Conservation (phyloP, 2,113 vertebrate genomes). For the Scalopus aquaticus region DNA sequence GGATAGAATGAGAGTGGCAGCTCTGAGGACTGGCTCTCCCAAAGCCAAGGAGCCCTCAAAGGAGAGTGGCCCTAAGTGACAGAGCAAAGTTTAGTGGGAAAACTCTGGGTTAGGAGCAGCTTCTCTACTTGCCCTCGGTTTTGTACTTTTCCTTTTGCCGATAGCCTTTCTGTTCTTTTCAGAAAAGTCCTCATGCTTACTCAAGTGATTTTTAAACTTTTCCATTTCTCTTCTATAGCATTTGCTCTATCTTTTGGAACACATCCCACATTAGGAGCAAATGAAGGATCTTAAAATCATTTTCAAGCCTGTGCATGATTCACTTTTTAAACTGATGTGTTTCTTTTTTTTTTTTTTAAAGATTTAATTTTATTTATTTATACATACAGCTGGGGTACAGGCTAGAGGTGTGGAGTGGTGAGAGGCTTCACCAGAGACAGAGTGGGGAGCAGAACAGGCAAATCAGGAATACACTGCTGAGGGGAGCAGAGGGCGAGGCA, state of each 20-base stretch:
- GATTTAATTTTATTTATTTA: too few relatives aligned
- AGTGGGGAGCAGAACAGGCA: too few relatives aligned
- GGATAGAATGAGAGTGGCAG: background rate
- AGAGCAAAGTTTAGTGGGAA: background rate
- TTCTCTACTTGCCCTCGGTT: background rate
- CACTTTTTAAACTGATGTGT: slow-evolving; percentile 2
- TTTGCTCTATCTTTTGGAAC: background rate
- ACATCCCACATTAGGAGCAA: background rate
- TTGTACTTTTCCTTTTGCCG: background rate
- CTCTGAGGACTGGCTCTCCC: background rate
- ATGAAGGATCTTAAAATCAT: background rate
- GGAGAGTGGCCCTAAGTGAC: too few relatives aligned
- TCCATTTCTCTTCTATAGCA: background rate
- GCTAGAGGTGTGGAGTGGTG: too few relatives aligned
- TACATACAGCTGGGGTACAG: too few relatives aligned
- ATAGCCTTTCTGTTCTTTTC: background rate
- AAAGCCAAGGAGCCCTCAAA: background rate
- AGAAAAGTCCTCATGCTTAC: background rate
- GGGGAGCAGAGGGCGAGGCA: too few relatives aligned
- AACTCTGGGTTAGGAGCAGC: background rate
- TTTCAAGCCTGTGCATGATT: background rate
- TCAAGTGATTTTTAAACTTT: background rate
- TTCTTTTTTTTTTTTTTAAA: too few relatives aligned
- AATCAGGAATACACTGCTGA: too few relatives aligned
- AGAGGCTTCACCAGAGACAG: too few relatives aligned